These are phyloP conservation scores for Pandion haliaetus DNA, from an alignment of 2,113 vertebrate genomes.

Conservation along the genomic window DNA sequence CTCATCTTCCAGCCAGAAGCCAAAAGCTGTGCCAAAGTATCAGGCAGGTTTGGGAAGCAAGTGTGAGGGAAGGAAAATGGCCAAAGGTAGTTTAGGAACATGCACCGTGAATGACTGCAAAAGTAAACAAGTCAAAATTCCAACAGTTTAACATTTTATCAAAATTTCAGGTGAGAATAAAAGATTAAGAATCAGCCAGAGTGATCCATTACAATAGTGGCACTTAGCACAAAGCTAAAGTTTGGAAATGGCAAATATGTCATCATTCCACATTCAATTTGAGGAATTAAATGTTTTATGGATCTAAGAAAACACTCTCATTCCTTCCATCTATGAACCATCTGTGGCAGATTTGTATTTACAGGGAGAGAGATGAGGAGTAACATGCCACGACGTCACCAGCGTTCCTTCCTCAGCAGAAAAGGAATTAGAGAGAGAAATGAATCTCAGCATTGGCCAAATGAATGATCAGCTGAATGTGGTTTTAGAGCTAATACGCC, in stretches of 20 bases:
- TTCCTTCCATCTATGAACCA: slow-evolving; percentile 32
- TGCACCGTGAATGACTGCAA: neutral
- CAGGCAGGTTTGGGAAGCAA: slow-evolving; percentile 24
- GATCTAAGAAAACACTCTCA: slow-evolving; percentile 29
- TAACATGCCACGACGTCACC: neutral
- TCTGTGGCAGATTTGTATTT: slow-evolving; percentile 38
- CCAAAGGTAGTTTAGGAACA: neutral
- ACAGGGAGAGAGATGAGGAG: slow-evolving; percentile 14
- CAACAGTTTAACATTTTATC: neutral
- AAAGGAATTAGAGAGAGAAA: slow-evolving; percentile 19
- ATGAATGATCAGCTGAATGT: neutral
- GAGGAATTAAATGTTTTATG: slow-evolving; percentile 34
- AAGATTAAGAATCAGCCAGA: neutral
- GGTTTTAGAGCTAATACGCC: neutral
- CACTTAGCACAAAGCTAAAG: neutral
- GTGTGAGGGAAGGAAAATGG: neutral
- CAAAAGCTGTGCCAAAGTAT: slow-evolving; percentile 37
- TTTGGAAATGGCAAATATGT: slow-evolving; percentile 26
- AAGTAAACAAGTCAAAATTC: slow-evolving; percentile 16
- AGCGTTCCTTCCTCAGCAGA: slow-evolving; percentile 7
- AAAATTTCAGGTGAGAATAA: neutral
- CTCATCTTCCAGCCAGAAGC: slow-evolving; percentile 42
- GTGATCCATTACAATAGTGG: slow-evolving; percentile 8
- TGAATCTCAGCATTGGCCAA: neutral
- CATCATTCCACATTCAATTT: slow-evolving; percentile 13